Percentiles rank a stretch among this genome's conserved stretches.
Conservation (phyloP, 2,113 vertebrate species). For the Microcebus jonahi region DNA sequence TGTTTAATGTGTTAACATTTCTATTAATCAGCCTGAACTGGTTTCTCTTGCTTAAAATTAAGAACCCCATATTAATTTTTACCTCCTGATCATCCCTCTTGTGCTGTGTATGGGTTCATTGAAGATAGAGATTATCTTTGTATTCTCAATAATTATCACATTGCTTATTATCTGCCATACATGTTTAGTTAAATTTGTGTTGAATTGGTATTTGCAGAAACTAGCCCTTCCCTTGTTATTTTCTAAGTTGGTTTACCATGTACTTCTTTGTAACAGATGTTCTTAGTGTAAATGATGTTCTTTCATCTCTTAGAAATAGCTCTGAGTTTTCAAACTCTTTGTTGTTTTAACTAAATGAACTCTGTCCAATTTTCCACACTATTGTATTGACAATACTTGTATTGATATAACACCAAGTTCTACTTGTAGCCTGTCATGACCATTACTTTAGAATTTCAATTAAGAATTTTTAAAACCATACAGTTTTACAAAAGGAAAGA, state of each 20-base stretch:
- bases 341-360: not conserved
- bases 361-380: not conserved
- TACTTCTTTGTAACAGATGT: not conserved
- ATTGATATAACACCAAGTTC: not conserved
- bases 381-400: not conserved
- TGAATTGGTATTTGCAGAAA: constrained; percentile 14
- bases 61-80: constrained; percentile 19
- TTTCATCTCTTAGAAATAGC: not conserved
- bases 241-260: not conserved
- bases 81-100: not conserved
- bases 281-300: constrained; percentile 27
- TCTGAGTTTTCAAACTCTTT: not conserved
- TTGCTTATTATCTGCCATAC: not conserved
- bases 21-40: not conserved
- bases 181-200: constrained; percentile 24
- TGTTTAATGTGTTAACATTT: not conserved
- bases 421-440: not conserved
- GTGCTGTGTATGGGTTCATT: not conserved
- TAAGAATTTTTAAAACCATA: constrained; percentile 24
- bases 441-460: constrained; percentile 40
- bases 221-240: not conserved
- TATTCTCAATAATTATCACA: not conserved
- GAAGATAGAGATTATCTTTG: constrained; percentile 12
- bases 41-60: not conserved
- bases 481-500: constrained; percentile 1